Evolutionary conservation across 2,113 vertebrate genomes (phyloP).

Genomic region (Morphnarchus princeps): DNA sequence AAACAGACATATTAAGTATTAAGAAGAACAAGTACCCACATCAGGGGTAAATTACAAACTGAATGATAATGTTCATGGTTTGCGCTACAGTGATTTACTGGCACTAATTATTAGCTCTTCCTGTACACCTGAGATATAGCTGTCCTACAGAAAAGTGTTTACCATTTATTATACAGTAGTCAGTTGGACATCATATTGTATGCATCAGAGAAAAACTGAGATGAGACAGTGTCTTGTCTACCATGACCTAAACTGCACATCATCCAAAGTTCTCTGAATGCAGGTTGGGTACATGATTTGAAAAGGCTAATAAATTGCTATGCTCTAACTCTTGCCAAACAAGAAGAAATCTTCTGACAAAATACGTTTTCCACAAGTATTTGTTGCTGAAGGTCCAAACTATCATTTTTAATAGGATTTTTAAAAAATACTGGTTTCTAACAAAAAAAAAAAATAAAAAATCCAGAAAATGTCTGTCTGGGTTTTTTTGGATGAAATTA

Average conservation of each 20-base stretch:
- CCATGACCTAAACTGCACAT: neutral
- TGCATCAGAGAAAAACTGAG: neutral
- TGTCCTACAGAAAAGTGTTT: neutral
- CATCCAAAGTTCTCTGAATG: neutral
- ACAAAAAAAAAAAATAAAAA: neutral
- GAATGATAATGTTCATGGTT: slow-evolving; percentile 9
- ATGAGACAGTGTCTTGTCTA: neutral
- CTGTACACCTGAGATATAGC: neutral
- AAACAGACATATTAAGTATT: slow-evolving; percentile 46
- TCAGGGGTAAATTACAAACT: slow-evolving; percentile 38
- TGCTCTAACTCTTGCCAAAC: neutral
- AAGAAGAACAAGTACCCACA: slow-evolving; percentile 25
- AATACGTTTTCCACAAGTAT: neutral
- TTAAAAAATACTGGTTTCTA: neutral
- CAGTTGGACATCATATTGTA: neutral
- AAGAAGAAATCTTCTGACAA: neutral
- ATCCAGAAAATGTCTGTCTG: neutral
- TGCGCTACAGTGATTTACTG: neutral
- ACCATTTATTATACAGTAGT: neutral
- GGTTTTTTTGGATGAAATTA: neutral
- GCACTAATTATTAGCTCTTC: neutral
- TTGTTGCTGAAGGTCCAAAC: neutral
- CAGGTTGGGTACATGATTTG: neutral
- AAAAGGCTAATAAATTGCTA: neutral
- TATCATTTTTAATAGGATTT: neutral